These are phyloP conservation scores for Charadrius vociferus DNA, from an alignment of 2,113 vertebrate species.

Conservation along the genomic window DNA sequence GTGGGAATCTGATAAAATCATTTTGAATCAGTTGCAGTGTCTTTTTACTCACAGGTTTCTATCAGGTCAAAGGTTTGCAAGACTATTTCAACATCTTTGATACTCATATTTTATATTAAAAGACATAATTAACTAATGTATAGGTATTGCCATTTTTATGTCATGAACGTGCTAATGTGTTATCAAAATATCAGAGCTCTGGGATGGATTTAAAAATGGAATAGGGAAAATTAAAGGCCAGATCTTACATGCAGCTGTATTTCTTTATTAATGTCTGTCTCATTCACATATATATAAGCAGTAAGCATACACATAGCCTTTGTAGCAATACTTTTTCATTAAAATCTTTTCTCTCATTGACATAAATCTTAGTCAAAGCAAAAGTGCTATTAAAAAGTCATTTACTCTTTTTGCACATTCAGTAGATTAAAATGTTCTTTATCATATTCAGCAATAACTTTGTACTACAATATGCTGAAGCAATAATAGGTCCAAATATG, in stretches of 20 bases:
- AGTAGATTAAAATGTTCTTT: background rate
- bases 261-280: background rate
- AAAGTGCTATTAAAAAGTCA: background rate
- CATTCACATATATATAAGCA: background rate
- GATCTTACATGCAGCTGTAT: background rate
- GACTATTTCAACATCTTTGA: background rate
- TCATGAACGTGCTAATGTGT: background rate
- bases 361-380: background rate
- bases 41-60: background rate
- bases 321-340: background rate
- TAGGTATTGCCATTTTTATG: background rate
- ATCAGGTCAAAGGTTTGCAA: background rate
- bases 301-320: background rate
- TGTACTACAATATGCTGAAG: background rate
- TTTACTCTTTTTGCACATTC: background rate
- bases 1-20: background rate
- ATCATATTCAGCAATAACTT: background rate
- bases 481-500: background rate
- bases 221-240: background rate
- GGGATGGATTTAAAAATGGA: background rate
- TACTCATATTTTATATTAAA: background rate
- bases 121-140: background rate
- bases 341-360: background rate
- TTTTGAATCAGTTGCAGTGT: background rate
- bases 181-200: background rate